Percentiles rank a stretch among this genome's conserved stretches.
Evolutionary conservation across 2,797 vertebrate species (phyloP).

Genomic region (Coregonus ussuriensis): DNA sequence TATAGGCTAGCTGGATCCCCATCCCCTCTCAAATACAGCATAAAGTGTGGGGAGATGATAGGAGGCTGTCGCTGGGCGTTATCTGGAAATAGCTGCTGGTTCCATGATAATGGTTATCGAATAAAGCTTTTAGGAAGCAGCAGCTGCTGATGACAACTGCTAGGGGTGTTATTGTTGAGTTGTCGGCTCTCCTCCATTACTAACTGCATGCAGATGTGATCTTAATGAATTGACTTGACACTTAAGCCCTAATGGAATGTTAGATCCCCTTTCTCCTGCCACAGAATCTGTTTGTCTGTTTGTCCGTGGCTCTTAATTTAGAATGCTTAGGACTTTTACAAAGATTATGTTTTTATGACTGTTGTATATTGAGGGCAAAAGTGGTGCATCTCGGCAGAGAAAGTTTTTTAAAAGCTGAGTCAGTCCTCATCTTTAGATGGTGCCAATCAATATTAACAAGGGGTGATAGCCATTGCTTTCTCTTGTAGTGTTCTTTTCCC

Average conservation of each 20-base stretch:
- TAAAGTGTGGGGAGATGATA: slow-evolving; percentile 70
- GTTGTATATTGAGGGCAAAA: not conserved
- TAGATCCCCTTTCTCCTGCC: slow-evolving; percentile 26
- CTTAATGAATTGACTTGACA: slow-evolving; percentile 66
- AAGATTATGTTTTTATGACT: not conserved
- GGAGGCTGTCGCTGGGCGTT: slow-evolving; percentile 66
- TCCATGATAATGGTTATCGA: slow-evolving; percentile 70
- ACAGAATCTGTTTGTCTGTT: slow-evolving; percentile 35
- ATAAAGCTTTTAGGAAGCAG: slow-evolving; percentile 68
- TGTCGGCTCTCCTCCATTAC: slow-evolving; percentile 44
- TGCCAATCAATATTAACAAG: too few relatives aligned
- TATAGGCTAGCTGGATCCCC: slow-evolving; percentile 70
- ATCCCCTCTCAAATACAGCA: slow-evolving; percentile 63
- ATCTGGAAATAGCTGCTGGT: slow-evolving; percentile 71
- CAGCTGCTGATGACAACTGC: slow-evolving; percentile 57
- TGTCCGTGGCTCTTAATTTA: slow-evolving; percentile 33
- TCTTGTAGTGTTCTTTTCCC: too few relatives aligned
- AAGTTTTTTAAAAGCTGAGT: too few relatives aligned
- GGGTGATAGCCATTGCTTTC: too few relatives aligned
- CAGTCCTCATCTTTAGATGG: too few relatives aligned
- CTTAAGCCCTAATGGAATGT: slow-evolving; percentile 63
- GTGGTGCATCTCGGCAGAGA: not conserved
- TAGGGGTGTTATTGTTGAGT: slow-evolving; percentile 61
- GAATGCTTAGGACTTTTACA: not conserved
- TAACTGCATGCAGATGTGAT: slow-evolving; percentile 60